Evolutionary conservation across 2,797 vertebrate genomes (phyloP).

Genomic region (Rhinella marina): DNA sequence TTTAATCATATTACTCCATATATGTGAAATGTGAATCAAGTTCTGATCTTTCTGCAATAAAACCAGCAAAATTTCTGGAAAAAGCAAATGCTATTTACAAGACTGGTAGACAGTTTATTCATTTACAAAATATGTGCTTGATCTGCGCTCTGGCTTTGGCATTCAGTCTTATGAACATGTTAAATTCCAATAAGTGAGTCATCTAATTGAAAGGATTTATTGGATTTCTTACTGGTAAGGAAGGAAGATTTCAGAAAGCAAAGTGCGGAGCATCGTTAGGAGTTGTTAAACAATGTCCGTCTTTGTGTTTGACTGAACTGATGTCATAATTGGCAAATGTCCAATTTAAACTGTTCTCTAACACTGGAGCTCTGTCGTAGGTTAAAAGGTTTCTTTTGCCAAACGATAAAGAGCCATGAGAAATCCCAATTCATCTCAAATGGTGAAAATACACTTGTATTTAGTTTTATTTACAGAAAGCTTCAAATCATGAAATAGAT

Average conservation of each 20-base stretch:
- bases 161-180: slow-evolving; percentile 43
- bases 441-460: not conserved
- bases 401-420: slow-evolving; percentile 68
- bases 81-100: slow-evolving; percentile 14
- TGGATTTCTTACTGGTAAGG: slow-evolving; percentile 72
- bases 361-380: slow-evolving; percentile 73
- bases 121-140: slow-evolving; percentile 39
- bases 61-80: slow-evolving; percentile 1
- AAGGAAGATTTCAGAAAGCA: slow-evolving; percentile 61
- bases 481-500: not conserved
- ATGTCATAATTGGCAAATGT: slow-evolving; percentile 79
- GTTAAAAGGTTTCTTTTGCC: slow-evolving; percentile 73
- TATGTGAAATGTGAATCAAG: not conserved
- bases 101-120: slow-evolving; percentile 28
- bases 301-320: slow-evolving; percentile 73
- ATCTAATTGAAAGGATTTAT: slow-evolving; percentile 74
- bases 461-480: slow-evolving; percentile 21
- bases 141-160: slow-evolving; percentile 39
- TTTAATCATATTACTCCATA: not conserved
- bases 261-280: slow-evolving; percentile 70
- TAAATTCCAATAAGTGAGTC: slow-evolving; percentile 58
- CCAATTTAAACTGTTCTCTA: slow-evolving; percentile 73
- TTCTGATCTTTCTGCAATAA: not conserved
- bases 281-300: slow-evolving; percentile 74
- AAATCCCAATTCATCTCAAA: slow-evolving; percentile 52